Conservation (phyloP, 2,113 vertebrate genomes). For the Telmatochromis brachygnathus region DNA sequence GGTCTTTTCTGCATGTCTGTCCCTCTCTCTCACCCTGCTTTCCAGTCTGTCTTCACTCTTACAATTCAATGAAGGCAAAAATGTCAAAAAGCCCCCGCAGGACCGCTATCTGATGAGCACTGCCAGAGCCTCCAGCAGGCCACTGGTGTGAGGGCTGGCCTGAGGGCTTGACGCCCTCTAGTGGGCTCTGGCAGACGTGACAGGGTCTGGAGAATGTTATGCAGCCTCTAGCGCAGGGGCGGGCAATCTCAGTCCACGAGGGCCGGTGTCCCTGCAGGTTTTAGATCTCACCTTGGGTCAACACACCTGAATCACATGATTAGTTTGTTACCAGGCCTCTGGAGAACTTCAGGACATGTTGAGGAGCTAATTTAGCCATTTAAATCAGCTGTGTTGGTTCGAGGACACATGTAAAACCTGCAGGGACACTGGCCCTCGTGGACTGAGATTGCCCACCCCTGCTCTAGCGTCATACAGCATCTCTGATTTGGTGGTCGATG, state of each 20-base stretch:
- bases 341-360: too few species aligned
- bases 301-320: too few species aligned
- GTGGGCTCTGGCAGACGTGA: neutral
- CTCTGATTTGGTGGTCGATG: accelerated
- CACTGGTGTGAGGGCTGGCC: neutral
- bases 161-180: neutral
- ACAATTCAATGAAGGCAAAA: neutral
- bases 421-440: neutral
- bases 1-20: neutral
- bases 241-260: accelerated
- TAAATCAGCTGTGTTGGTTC: too few species aligned
- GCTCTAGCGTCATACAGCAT: neutral
- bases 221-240: neutral
- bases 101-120: neutral
- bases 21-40: neutral
- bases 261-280: neutral
- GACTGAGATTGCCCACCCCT: neutral
- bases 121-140: neutral
- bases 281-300: neutral
- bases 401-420: neutral
- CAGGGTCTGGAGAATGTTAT: neutral
- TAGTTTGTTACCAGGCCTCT: accelerated
- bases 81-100: neutral
- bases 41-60: neutral
- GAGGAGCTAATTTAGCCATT: too few species aligned